These are phyloP conservation scores for Pogonocherus hispidulus DNA, from an alignment of 2,888 invertebrate species.

Conservation along the genomic window DNA sequence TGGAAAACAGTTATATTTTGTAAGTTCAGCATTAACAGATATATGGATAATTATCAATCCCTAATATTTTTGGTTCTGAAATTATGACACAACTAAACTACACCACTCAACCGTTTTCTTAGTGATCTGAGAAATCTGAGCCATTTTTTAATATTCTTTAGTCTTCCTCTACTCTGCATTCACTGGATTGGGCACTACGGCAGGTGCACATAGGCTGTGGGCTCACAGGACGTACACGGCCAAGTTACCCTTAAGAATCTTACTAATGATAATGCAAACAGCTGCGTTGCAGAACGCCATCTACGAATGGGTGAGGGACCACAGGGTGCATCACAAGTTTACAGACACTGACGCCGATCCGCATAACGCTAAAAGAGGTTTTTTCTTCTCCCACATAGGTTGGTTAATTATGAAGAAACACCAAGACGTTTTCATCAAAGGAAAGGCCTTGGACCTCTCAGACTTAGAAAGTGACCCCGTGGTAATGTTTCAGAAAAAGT, in stretches of 20 bases:
- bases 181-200: constrained; percentile 81
- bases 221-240: constrained; percentile 94
- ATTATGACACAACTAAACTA: no score
- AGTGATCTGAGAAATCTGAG: no score
- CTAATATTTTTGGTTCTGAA: no score
- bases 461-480: constrained; percentile 88
- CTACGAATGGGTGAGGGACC: constrained; percentile 87
- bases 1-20: constrained; percentile 72
- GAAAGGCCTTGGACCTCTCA: constrained; percentile 85
- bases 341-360: constrained; percentile 89
- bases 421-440: constrained; percentile 87
- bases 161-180: constrained; percentile 44
- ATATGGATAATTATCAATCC: no score
- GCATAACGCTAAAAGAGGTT: constrained; percentile 84
- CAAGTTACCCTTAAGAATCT: constrained; percentile 82
- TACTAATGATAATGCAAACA: constrained; percentile 86
- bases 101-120: no score
- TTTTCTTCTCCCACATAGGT: constrained; percentile 96
- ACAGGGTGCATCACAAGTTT: constrained; percentile 89
- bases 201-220: constrained; percentile 95
- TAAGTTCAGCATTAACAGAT: constrained; percentile 68
- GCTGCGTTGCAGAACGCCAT: constrained; percentile 92
- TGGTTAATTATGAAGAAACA: constrained; percentile 92
- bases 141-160: no score
- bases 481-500: constrained; percentile 89